Percentiles rank a stretch among this genome's conserved stretches.
phyloP scores from a whole-genome alignment of 2,888 invertebrate species.

The Phaonia tiefii region DNA sequence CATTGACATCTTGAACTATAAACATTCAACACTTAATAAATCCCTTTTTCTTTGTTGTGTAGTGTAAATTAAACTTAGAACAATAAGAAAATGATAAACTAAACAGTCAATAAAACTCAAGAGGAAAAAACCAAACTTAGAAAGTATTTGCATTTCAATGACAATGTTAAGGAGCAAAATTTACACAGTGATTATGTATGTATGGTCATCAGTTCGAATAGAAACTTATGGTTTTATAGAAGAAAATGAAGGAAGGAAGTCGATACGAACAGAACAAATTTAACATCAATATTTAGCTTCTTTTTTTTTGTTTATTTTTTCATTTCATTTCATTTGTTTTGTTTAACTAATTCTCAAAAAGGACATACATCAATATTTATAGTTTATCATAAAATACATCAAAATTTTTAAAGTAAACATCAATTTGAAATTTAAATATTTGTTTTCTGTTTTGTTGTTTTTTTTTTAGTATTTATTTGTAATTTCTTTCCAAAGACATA shows the following conservation, averaged over 20 bases:
- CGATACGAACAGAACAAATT: constrained; percentile 33
- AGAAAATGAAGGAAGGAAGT: constrained; percentile 31
- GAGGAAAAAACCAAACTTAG: constrained; percentile 14
- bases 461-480: constrained; percentile 20
- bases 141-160: constrained; percentile 9
- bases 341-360: constrained; percentile 42
- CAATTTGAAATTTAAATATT: constrained; percentile 33
- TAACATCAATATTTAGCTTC: constrained; percentile 28
- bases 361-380: constrained; percentile 51
- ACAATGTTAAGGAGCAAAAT: constrained; percentile 1
- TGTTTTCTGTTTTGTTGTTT: constrained; percentile 8
- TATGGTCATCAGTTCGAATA: constrained; percentile 53
- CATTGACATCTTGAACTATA: no score
- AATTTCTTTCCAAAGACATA: constrained; percentile 24
- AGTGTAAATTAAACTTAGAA: constrained; percentile 19
- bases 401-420: constrained; percentile 41
- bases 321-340: constrained; percentile 19
- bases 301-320: constrained; percentile 8
- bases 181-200: constrained; percentile 35
- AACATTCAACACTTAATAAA: no score
- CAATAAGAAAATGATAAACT: no score
- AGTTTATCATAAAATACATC: constrained; percentile 32
- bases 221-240: constrained; percentile 38
- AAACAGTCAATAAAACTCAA: constrained; percentile 13
- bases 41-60: constrained; percentile 23